A percentile compares a stretch with the other conserved stretches of the same genome.
phyloP scores from a whole-genome alignment of 2,797 vertebrate genomes.

The Microchirus variegatus region DNA sequence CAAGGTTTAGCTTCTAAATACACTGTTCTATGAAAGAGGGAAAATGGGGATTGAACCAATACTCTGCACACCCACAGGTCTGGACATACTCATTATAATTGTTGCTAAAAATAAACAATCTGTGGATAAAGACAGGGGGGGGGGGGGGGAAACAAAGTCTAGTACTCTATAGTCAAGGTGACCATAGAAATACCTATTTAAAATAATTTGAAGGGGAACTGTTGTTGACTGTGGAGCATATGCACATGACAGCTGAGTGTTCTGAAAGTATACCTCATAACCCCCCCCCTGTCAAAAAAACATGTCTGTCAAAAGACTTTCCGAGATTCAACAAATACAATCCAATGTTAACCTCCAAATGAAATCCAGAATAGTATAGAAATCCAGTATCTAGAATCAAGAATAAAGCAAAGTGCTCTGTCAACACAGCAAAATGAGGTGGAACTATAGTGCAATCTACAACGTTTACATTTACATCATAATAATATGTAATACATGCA shows the following conservation, averaged over 20 bases:
- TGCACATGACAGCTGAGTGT: slow-evolving; percentile 54
- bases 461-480: too few relatives aligned
- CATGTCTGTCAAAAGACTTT: slow-evolving; percentile 34
- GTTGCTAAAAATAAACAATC: neutral
- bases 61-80: neutral
- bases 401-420: too few relatives aligned
- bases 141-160: neutral
- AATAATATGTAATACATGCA: too few relatives aligned
- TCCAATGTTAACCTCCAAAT: neutral
- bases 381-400: too few relatives aligned
- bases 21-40: too few relatives aligned
- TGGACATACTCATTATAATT: neutral
- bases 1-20: too few relatives aligned
- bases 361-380: too few relatives aligned
- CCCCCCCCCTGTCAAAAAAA: slow-evolving; percentile 44
- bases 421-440: too few relatives aligned
- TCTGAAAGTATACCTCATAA: slow-evolving; percentile 33
- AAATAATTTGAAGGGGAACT: slow-evolving; percentile 27
- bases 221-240: slow-evolving; percentile 14
- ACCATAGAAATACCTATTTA: slow-evolving; percentile 42
- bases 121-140: too few relatives aligned
- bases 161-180: slow-evolving; percentile 38
- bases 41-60: too few relatives aligned
- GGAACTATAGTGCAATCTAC: too few relatives aligned
- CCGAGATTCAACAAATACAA: slow-evolving; percentile 9